Base-by-base conservation (phyloP, 2,888 invertebrate genomes). In the Cephus rjabovi region DNA sequence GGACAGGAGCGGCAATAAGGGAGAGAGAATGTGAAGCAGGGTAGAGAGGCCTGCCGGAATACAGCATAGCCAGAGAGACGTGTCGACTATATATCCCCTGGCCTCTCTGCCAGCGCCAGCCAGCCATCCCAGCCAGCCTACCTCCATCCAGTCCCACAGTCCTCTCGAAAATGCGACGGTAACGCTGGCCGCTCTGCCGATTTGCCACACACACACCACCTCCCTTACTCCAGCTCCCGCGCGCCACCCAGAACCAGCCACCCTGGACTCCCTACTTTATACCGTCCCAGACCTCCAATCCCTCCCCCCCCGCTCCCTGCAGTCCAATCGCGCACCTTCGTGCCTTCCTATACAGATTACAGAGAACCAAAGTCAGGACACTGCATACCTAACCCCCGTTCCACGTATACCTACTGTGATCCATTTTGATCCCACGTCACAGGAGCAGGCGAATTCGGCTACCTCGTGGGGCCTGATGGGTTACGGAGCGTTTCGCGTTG, bases 131-230 rank as follows among this genome's bases (percentile, higher is more conserved):
- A 80, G 84, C 87, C 85, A 84, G 83, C 83, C 85, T 83, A 86
- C 85, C 87, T 86, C 85, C 87, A 85, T 85, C 83, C 84, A 87
- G 84, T 86, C 87, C 86, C 84, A 87, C 87, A 88, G 87, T 89
- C 86, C 89, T 87, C 89, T 87, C 88, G 89, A 87, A 89, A 89
- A 89, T 86, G 88, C 88, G 88, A 89, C 88, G 87, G 88, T 88
- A 87, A 88, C 86, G 86, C 87, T 83, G 85, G 78, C 81, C 77
- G 77, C 81, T 77, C 78, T 80, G 77, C 79, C 81, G 78, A 77
- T 76, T 76, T 76, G 34, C 75, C 75, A 77, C 83, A 83, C 80
- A 81, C 81, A 79, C 76, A 35, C 35, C 34, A 11, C 78, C 70
- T 76, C 79, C 70, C 40, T 75, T 30, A 76, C 80, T 75, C 75